Evolutionary conservation across 1,140 invertebrate genomes (phyloP).

Genomic region (Phortica variegata): DNA sequence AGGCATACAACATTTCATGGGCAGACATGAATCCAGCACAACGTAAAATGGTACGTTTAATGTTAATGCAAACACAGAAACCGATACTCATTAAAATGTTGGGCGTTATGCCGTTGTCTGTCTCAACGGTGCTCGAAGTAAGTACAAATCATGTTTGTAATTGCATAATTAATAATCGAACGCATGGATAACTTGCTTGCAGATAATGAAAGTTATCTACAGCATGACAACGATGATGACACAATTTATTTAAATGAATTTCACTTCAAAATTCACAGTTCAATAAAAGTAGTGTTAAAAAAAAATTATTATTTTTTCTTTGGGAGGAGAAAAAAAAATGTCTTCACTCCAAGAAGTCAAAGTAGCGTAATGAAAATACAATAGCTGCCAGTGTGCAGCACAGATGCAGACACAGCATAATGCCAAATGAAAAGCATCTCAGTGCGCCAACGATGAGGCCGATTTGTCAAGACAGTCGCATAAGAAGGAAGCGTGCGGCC

Average conservation of each 20-base stretch:
- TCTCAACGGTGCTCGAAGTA: slow-evolving; percentile 9
- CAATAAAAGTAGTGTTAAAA: no score
- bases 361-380: no score
- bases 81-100: slow-evolving; percentile 11
- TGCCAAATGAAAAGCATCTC: slow-evolving; percentile 49
- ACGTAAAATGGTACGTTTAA: slow-evolving; percentile 21
- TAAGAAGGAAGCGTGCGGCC: slow-evolving; percentile 1
- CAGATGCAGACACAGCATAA: no score
- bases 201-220: slow-evolving; percentile 42
- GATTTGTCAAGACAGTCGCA: neutral
- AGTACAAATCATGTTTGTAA: neutral
- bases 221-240: slow-evolving; percentile 36
- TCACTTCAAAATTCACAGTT: no score
- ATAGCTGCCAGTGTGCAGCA: no score
- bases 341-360: no score
- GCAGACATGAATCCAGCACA: slow-evolving; percentile 19
- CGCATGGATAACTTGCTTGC: slow-evolving; percentile 22
- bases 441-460: slow-evolving; percentile 13
- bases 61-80: slow-evolving; percentile 17
- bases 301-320: no score
- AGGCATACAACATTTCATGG: slow-evolving; percentile 26
- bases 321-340: no score
- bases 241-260: neutral
- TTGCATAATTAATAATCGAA: no score
- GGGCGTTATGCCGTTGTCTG: slow-evolving; percentile 15